Base-by-base conservation (phyloP, 2,888 invertebrate species). In the Leptopilina drosophilae region DNA sequence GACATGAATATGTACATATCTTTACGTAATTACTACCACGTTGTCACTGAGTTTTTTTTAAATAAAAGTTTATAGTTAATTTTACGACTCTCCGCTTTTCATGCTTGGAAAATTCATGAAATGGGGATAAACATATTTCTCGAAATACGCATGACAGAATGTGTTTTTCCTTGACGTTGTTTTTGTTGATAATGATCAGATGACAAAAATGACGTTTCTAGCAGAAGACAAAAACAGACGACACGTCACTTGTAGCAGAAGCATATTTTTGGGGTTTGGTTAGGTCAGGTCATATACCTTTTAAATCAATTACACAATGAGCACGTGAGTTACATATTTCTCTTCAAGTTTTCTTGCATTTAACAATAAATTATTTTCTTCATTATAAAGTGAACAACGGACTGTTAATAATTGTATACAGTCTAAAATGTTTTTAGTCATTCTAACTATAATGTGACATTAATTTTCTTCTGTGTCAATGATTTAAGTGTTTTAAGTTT, bases 121-220 rank as follows among this genome's bases (percentile, higher is more conserved):
- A 49, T 14, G 53, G 69, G 69, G 53, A 20, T 15, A 20, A 8
- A 53, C 6, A 42, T 4, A 49, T 69, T 69, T 69, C 69, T 49
- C 69, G 49, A 49, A 69, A 69, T 69, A 69, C 69, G 53, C 69
- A 69, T 69, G 69, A 69, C 53, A 66, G 40, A 42, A 64, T n/a
- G 9, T 20, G n/a, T 6, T 62, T 62, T 62, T 62, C 20, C 15
- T 15, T 62, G 62, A 59, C 20, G 62, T 7, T 42, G 42, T 42
- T 62, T 62, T 62, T 62, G 20, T n/a, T 15, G 15, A 62, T 20
- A 62, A 62, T 20, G 49, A 6, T 42, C 42, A 42, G 42, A 12
- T 49, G 49, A 49, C 49, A 49, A 49, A 49, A 49, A 49, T 49
- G 49, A 11, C 49, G 49, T 33, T 9, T 49, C 11, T 49, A 49